Percentiles rank a stretch among this genome's conserved stretches.
Conservation (phyloP, 2,113 vertebrate genomes). For the Danio rerio region DNA sequence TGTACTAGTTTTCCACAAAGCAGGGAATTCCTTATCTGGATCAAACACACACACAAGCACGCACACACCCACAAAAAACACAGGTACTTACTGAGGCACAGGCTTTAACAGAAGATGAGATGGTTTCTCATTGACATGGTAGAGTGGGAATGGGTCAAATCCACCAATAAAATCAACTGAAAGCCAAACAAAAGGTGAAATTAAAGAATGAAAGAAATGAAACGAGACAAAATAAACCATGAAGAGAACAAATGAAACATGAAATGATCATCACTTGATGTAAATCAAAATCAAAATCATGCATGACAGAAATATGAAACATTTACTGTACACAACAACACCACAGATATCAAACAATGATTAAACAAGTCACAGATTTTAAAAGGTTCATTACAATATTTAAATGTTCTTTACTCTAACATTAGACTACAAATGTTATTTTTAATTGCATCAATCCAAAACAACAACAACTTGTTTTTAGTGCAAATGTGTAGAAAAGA, state of each 20-base stretch:
- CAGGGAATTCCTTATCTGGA: too few species aligned
- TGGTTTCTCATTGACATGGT: conserved; percentile 95
- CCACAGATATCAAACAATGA: background rate
- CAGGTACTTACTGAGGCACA: conserved; percentile 87
- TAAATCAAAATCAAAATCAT: conserved; percentile 64
- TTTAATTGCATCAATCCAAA: too few species aligned
- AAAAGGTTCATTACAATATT: too few species aligned
- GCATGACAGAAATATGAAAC: conserved; percentile 41
- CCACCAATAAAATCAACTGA: conserved; percentile 99
- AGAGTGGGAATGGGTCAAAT: conserved; percentile 95
- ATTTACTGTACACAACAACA: background rate
- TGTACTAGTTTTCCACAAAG: too few species aligned
- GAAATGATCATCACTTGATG: conserved; percentile 52
- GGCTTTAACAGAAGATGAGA: conserved; percentile 91
- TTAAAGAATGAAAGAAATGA: conserved; percentile 67
- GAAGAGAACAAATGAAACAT: conserved; percentile 66
- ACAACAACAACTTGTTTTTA: too few species aligned
- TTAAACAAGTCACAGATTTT: too few species aligned
- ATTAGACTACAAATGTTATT: too few species aligned
- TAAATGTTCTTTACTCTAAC: too few species aligned
- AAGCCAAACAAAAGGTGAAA: conserved; percentile 71
- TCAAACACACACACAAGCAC: conserved; percentile 8
- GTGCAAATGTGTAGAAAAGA: too few species aligned
- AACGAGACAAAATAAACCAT: conserved; percentile 67
- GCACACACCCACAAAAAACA: conserved; percentile 16